These are phyloP conservation scores for Leptinotarsa tumamoca DNA, from an alignment of 2,888 invertebrate genomes.

Conservation along the genomic window DNA sequence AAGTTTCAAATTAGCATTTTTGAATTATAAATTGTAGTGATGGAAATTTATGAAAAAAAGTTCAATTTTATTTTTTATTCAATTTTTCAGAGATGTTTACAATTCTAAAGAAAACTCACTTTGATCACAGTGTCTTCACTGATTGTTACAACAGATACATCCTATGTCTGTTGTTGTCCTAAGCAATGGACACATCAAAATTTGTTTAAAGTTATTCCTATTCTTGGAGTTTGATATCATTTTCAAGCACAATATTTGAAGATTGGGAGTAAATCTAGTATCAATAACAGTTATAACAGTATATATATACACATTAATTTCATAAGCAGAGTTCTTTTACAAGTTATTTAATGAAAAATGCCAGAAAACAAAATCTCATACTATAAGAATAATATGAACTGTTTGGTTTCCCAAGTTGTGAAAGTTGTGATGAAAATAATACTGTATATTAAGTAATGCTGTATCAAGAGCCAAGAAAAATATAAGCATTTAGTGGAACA, in stretches of 20 bases:
- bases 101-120: no score
- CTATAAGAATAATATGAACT: not conserved
- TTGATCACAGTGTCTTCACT: no score
- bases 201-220: no score
- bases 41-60: no score
- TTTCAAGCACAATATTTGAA: slow-evolving; percentile 54
- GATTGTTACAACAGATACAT: no score
- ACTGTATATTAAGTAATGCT: slow-evolving; percentile 29
- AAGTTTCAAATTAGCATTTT: no score
- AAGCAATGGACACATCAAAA: not conserved
- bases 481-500: not conserved
- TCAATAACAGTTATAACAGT: slow-evolving; percentile 49
- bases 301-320: slow-evolving; percentile 50
- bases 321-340: slow-evolving; percentile 36
- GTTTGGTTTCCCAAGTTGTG: slow-evolving; percentile 12
- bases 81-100: no score
- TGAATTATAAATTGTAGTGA: no score
- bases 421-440: slow-evolving; percentile 25
- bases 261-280: slow-evolving; percentile 43
- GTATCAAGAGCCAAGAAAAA: slow-evolving; percentile 15
- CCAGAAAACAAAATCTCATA: slow-evolving; percentile 9
- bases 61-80: no score
- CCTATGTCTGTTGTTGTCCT: not conserved
- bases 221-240: not conserved
- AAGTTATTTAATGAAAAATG: slow-evolving; percentile 12